Evolutionary conservation across 2,797 vertebrate genomes (phyloP).

Genomic region (Anomalospiza imberbis): DNA sequence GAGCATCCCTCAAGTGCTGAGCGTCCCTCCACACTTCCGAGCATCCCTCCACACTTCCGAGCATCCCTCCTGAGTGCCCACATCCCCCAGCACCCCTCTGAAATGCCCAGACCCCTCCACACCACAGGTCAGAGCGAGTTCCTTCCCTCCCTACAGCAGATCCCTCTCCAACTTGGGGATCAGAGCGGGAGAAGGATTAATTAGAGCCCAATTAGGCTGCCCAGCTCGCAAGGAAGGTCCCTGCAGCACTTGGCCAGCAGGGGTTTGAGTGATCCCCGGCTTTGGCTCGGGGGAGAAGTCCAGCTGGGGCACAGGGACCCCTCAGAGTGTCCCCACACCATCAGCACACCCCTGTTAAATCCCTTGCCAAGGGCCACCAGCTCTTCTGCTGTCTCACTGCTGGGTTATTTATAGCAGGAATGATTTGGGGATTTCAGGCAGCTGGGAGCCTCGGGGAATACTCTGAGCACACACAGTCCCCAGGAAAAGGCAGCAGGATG

Average conservation of each 20-base stretch:
- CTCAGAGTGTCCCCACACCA: not conserved
- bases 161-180: not conserved
- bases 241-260: not conserved
- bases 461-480: not conserved
- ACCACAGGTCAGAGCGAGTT: accelerated
- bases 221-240: not conserved
- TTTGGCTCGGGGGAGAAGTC: not conserved
- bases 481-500: not conserved
- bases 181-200: not conserved
- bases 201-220: not conserved
- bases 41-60: not conserved
- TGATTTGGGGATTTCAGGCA: not conserved
- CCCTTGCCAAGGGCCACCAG: not conserved
- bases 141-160: not conserved
- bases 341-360: not conserved
- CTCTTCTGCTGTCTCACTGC: not conserved
- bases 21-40: not conserved
- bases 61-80: not conserved
- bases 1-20: not conserved
- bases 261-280: not conserved
- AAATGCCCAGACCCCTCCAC: not conserved
- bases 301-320: not conserved
- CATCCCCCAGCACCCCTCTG: not conserved
- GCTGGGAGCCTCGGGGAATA: not conserved
- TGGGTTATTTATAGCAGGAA: not conserved